phyloP scores from a whole-genome alignment of 2,888 invertebrate genomes.

The Ormyrus labotus region DNA sequence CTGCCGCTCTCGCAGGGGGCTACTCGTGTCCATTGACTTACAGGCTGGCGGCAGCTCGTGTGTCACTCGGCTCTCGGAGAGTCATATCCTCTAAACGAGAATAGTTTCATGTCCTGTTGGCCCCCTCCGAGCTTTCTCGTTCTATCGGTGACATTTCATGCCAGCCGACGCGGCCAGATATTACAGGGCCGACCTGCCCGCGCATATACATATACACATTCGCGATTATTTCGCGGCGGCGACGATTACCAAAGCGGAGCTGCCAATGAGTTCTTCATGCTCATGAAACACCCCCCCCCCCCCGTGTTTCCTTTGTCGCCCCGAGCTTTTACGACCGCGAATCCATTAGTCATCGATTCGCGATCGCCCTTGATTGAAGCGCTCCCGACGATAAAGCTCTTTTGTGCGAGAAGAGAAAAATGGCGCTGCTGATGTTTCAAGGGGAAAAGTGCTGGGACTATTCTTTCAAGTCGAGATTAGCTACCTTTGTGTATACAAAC shows the following conservation, averaged over 20 bases:
- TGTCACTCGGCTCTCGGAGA: background rate
- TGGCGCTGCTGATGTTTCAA: too few relatives aligned
- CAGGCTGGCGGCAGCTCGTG: background rate
- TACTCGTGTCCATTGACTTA: conserved; percentile 34
- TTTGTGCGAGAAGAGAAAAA: too few relatives aligned
- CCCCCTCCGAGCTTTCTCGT: background rate
- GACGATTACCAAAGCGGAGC: too few relatives aligned
- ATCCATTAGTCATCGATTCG: background rate
- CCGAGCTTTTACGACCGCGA: too few relatives aligned
- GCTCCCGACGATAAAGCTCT: too few relatives aligned
- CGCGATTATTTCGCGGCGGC: too few relatives aligned
- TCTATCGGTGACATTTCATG: conserved; percentile 31
- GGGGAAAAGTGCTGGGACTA: too few relatives aligned
- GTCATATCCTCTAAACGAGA: conserved; percentile 31
- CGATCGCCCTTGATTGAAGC: background rate
- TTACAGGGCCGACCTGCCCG: background rate
- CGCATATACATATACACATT: too few relatives aligned
- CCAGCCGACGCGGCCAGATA: background rate
- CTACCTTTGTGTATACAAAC: background rate
- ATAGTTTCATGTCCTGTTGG: conserved; percentile 13
- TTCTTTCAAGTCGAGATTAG: background rate
- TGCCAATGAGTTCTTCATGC: too few relatives aligned
- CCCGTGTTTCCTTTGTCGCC: too few relatives aligned
- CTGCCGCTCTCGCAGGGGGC: background rate
- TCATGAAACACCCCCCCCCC: too few relatives aligned